These are phyloP conservation scores for Sylvietta virens DNA, from an alignment of 2,113 vertebrate genomes.

Conservation along the genomic window DNA sequence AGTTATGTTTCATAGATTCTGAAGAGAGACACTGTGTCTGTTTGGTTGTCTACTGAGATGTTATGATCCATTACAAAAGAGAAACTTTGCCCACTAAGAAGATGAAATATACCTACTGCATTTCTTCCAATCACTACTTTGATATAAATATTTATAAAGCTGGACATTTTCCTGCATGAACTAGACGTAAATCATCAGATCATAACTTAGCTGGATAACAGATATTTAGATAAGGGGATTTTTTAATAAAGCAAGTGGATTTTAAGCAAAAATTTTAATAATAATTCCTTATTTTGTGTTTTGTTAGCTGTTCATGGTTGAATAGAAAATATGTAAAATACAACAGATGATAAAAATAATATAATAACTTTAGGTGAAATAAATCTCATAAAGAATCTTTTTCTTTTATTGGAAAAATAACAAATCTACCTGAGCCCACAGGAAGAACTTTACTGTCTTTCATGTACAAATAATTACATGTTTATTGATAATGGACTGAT, in stretches of 20 bases:
- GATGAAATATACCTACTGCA: conserved; percentile 6
- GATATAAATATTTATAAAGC: conserved; percentile 67
- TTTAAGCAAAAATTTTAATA: neutral
- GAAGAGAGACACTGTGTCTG: neutral
- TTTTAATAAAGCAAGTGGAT: neutral
- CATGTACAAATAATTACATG: neutral
- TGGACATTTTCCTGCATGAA: conserved; percentile 37
- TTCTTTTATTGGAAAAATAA: neutral
- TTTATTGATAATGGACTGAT: neutral
- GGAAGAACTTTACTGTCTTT: neutral
- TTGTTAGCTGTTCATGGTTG: neutral
- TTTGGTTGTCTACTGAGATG: neutral
- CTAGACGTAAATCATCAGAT: conserved; percentile 29
- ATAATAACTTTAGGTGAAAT: neutral
- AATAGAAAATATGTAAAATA: neutral
- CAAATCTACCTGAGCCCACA: neutral
- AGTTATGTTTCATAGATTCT: neutral
- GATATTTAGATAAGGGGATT: neutral
- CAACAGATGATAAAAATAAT: neutral
- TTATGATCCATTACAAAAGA: conserved; percentile 26
- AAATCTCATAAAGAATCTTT: neutral
- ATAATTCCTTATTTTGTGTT: neutral
- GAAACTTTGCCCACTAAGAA: conserved; percentile 28
- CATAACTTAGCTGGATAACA: neutral
- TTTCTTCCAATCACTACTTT: conserved; percentile 52